Evolutionary conservation across 2,888 invertebrate genomes (phyloP).

Genomic region (Pandemis corylana): DNA sequence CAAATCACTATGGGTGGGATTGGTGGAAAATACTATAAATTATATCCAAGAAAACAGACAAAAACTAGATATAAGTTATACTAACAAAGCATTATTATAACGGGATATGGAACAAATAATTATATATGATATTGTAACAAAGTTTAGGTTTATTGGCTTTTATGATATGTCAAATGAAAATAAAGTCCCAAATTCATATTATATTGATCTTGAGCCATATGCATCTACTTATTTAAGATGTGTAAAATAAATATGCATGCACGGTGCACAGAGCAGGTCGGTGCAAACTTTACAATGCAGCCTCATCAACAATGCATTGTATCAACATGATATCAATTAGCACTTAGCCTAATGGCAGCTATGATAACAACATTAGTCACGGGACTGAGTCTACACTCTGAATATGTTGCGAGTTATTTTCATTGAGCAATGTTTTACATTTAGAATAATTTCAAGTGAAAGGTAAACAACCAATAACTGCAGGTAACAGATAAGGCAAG

Average conservation of each 20-base stretch:
- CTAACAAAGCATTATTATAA: too few relatives aligned
- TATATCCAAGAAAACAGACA: too few relatives aligned
- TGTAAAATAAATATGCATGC: neutral
- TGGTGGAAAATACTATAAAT: too few relatives aligned
- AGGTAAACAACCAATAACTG: neutral
- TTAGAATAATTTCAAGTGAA: neutral
- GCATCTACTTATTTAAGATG: neutral
- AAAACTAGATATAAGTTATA: too few relatives aligned
- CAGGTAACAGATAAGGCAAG: neutral
- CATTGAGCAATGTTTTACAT: neutral
- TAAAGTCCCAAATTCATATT: too few relatives aligned
- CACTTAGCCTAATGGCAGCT: neutral
- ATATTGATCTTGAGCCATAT: too few relatives aligned
- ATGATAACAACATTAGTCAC: slow-evolving; percentile 3
- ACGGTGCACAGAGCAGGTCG: too few relatives aligned
- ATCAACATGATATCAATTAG: neutral
- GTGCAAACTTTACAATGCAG: neutral
- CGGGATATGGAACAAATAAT: too few relatives aligned
- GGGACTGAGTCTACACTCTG: neutral
- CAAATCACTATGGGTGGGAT: too few relatives aligned
- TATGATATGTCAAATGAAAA: too few relatives aligned
- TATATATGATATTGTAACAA: too few relatives aligned
- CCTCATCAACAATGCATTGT: neutral
- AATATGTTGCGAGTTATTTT: neutral
- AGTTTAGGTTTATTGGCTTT: too few relatives aligned